phyloP scores from a whole-genome alignment of 2,888 invertebrate genomes.

The Eristalinus aeneus region DNA sequence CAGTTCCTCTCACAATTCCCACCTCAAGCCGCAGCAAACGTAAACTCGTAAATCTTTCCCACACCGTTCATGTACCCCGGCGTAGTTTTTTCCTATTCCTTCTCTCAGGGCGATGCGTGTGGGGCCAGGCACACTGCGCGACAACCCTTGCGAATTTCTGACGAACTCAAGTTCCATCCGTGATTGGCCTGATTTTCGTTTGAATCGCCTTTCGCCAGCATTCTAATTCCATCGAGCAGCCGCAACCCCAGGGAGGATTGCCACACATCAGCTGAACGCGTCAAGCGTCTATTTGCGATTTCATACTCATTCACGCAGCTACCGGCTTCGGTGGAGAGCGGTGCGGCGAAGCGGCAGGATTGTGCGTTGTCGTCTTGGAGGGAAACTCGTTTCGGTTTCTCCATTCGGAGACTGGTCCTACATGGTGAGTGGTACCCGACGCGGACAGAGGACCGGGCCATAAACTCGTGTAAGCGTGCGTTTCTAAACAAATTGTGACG shows the following conservation, averaged over 20 bases:
- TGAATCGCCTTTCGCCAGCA: slow-evolving; percentile 28
- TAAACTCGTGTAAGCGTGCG: slow-evolving; percentile 8
- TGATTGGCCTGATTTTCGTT: slow-evolving; percentile 56
- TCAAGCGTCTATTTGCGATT: slow-evolving; percentile 27
- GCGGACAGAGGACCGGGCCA: slow-evolving; percentile 8
- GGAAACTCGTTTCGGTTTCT: slow-evolving; percentile 50
- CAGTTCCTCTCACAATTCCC: slow-evolving; percentile 1
- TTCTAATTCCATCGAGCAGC: not conserved
- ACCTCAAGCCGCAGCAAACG: not conserved
- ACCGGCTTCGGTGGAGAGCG: slow-evolving; percentile 5
- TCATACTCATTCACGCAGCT: slow-evolving; percentile 25
- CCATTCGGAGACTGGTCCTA: slow-evolving; percentile 41
- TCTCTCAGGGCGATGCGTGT: slow-evolving; percentile 11
- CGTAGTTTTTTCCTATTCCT: not conserved
- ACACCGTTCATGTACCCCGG: not conserved
- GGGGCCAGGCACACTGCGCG: not conserved
- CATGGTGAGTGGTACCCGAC: not conserved
- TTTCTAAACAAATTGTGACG: slow-evolving; percentile 33
- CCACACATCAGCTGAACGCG: not conserved
- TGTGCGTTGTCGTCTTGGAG: not conserved
- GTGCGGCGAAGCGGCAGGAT: not conserved
- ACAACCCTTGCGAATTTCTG: slow-evolving; percentile 53
- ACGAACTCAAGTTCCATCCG: slow-evolving; percentile 48
- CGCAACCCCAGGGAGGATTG: not conserved
- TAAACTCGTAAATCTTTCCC: slow-evolving; percentile 6